These are phyloP conservation scores for Loris lydekkerianus DNA, from an alignment of 2,797 vertebrate species.

Conservation along the genomic window DNA sequence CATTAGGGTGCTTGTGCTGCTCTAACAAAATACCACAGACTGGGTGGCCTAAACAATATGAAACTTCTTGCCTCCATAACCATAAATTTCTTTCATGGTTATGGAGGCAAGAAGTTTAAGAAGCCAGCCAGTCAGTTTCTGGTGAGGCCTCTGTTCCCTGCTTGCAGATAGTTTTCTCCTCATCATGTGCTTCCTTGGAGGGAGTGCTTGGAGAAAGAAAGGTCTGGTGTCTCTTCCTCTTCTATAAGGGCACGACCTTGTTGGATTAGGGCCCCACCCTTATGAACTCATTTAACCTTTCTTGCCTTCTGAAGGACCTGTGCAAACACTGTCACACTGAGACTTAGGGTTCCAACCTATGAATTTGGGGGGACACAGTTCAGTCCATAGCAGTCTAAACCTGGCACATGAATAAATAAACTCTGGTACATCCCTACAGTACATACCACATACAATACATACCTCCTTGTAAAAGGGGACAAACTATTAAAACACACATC, in stretches of 20 bases:
- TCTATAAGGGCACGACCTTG: neutral
- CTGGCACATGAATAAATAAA: neutral
- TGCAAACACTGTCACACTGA: neutral
- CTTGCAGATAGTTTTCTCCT: neutral
- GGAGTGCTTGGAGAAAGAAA: neutral
- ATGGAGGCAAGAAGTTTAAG: neutral
- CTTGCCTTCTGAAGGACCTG: neutral
- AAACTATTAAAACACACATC: conserved; percentile 2
- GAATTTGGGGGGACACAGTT: neutral
- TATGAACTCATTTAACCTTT: neutral
- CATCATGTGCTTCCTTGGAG: neutral
- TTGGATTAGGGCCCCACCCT: neutral
- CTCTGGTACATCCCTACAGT: neutral
- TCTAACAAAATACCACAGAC: neutral
- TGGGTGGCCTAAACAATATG: neutral
- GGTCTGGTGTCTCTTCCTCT: neutral
- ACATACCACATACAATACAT: neutral
- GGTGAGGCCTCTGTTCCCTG: neutral
- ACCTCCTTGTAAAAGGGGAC: neutral
- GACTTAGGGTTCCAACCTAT: neutral
- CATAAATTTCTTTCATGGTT: neutral
- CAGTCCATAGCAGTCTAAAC: neutral
- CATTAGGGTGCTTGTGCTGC: neutral
- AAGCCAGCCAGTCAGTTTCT: neutral
- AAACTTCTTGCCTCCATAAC: no score